These are phyloP conservation scores for Arvicola amphibius DNA, from an alignment of 2,797 vertebrate genomes.

Conservation along the genomic window DNA sequence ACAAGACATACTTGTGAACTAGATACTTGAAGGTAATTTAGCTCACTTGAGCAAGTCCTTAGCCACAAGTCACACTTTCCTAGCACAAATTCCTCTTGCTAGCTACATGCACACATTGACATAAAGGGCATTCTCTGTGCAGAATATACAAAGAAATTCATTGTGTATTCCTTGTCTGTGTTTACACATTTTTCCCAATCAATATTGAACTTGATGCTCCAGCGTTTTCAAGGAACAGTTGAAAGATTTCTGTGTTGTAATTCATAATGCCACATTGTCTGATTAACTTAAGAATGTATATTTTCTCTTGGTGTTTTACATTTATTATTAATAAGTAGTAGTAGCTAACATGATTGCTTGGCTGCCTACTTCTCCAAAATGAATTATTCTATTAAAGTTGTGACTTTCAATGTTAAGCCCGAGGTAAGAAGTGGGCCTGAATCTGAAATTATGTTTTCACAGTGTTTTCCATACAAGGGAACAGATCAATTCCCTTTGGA, in stretches of 20 bases:
- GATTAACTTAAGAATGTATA: slow-evolving; percentile 73
- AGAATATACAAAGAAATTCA: slow-evolving; percentile 67
- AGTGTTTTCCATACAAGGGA: slow-evolving; percentile 1
- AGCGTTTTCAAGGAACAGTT: slow-evolving; percentile 72
- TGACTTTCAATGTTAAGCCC: slow-evolving; percentile 71
- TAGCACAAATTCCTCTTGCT: slow-evolving; percentile 68
- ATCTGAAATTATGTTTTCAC: slow-evolving; percentile 63
- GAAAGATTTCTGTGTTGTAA: slow-evolving; percentile 75
- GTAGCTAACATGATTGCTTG: slow-evolving; percentile 72
- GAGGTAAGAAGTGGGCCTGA: slow-evolving; percentile 48
- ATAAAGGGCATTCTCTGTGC: slow-evolving; percentile 65
- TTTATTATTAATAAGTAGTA: slow-evolving; percentile 77
- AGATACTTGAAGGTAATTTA: slow-evolving; percentile 78
- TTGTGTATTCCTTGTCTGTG: slow-evolving; percentile 62
- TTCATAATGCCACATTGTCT: slow-evolving; percentile 75
- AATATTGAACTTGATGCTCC: slow-evolving; percentile 64
- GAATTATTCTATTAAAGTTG: slow-evolving; percentile 75
- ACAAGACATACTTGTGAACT: slow-evolving; percentile 57
- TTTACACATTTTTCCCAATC: slow-evolving; percentile 68
- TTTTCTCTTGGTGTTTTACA: slow-evolving; percentile 77
- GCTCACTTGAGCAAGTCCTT: slow-evolving; percentile 76
- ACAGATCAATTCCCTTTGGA: slow-evolving; percentile 25
- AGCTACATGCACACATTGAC: slow-evolving; percentile 55
- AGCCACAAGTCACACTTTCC: slow-evolving; percentile 73
- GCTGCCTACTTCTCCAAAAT: slow-evolving; percentile 70